Base-by-base conservation (phyloP, 1,140 invertebrate species). In the Chelonus insularis region DNA sequence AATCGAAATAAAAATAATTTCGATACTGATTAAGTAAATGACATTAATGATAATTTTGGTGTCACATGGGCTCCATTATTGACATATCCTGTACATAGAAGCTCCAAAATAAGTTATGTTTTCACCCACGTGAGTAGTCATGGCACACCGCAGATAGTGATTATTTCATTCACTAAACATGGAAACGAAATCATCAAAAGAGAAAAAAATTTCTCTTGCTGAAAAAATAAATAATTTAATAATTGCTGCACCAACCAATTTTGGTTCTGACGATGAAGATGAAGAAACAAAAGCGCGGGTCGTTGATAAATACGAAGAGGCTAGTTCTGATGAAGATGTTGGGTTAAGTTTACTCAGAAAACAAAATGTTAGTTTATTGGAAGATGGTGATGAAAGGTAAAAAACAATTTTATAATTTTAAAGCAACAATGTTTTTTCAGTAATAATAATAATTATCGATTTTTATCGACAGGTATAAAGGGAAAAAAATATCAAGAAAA, bases 401-500 rank as follows among this genome's bases (percentile, higher is more conserved):
- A n/a, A n/a, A n/a, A n/a, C n/a, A n/a, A n/a, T 39, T 14, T 14
- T 47, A 29, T 47, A 45, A 37, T 21, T 43, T 39, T 14, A n/a
- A n/a, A n/a, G n/a, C n/a, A n/a, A n/a, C n/a, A n/a, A n/a, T n/a
- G n/a, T n/a, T n/a, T n/a, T n/a, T n/a, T n/a, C n/a, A n/a, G n/a
- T n/a, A n/a, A n/a, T n/a, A n/a, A n/a, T n/a, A n/a, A n/a, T n/a
- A n/a, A n/a, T n/a, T 32, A 36, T 14, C 29, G 37, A 52, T 62
- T 47, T n/a, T 39, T 45, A 55, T 57, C 29, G 16, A 6, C n/a
- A 88, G 87, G 58, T 94, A 94, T 76, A 84, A 85, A 45, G 91
- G 90, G 0, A 86, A 86, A 80, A 87, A 89, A 47, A 76, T 84
- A 18, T 86, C 85, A 34, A 80, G 85, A 37, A 86, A 85, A 65